Base-by-base conservation (phyloP, 2,797 vertebrate species). In the Artibeus lituratus region DNA sequence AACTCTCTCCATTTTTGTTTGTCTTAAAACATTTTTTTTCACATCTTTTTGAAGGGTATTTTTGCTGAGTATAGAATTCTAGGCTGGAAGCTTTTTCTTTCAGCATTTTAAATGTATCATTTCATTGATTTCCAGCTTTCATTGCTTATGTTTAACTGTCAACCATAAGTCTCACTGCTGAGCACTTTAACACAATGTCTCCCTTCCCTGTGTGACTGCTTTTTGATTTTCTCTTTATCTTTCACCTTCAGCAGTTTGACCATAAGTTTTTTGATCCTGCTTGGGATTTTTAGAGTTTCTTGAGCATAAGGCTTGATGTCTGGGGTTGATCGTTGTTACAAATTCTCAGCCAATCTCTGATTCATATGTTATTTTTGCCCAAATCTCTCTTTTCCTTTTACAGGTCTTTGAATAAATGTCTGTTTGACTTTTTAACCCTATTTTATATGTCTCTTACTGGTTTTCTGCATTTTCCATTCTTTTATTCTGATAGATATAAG, bases 271-370 rank as follows among this genome's bases (percentile, higher is more conserved):
- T 53, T 77, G 37, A 89, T 70, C 32, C 51, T 70, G 24, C 59
- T 77, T 91, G 32, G 42, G 35, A 85, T 85, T 91, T 94, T 94
- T 95, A 81, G 74, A 74, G 55, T 84, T 74, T 78, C 67, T 90
- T 80, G 21, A 59, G 65, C 12, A 32, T 35, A 67, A 78, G 42
- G 6, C 29, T 94, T 92, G 65, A 74, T 78, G 39, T 83, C 49
- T 93, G 76, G 49, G 18, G 7, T 49, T 59, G 37, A 49, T 90
- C 1, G 42, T 59, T 76, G 51, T 94, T 85, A 74, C n/a, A 80
- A 84, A 84, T 88, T 72, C 21, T 74, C 69, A 96, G 73, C 49
- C 37, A 95, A 6, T 35, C 10, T 26, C 37, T 93, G 74, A 53
- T 53, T 93, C 73, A 88, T 59, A 78, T 83, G 57, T 39, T 84